Percentiles rank a stretch among this genome's conserved stretches.
Conservation (phyloP, 1,140 invertebrate genomes). For the Drosophila littoralis region DNA sequence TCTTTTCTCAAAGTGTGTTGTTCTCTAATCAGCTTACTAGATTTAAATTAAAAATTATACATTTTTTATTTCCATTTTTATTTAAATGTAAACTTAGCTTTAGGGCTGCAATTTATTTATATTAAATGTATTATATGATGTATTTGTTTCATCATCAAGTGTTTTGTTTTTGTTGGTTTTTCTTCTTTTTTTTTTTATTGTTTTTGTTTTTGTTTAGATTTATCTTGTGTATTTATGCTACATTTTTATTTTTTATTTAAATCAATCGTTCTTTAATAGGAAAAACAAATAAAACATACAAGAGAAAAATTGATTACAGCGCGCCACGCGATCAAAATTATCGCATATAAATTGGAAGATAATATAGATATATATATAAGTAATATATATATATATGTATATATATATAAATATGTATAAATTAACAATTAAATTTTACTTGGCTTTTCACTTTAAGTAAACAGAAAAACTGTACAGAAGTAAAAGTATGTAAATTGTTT, state of each 20-base stretch:
- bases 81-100: constrained; percentile 69
- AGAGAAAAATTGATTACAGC: constrained; percentile 48
- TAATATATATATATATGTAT: constrained; percentile 14
- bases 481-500: constrained; percentile 43
- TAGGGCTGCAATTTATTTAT: constrained; percentile 62
- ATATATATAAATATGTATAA: constrained; percentile 29
- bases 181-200: neutral
- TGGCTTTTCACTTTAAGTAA: constrained; percentile 53
- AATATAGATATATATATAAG: constrained; percentile 31
- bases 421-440: constrained; percentile 49
- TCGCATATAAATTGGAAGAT: constrained; percentile 57
- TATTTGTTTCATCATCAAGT: constrained; percentile 61
- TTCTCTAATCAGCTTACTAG: constrained; percentile 63
- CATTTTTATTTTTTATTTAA: constrained; percentile 38
- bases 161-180: constrained; percentile 28
- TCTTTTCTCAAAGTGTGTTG: constrained; percentile 44
- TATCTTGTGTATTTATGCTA: constrained; percentile 46
- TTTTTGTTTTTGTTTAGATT: constrained; percentile 13
- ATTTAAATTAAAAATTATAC: constrained; percentile 75
- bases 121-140: constrained; percentile 42
- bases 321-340: constrained; percentile 61
- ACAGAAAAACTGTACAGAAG: constrained; percentile 65
- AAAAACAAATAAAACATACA: constrained; percentile 69
- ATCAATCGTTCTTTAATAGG: constrained; percentile 32
- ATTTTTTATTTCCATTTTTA: constrained; percentile 54